Evolutionary conservation across 2,797 vertebrate genomes (phyloP).

Genomic region (Stomatorhinus walkeri): DNA sequence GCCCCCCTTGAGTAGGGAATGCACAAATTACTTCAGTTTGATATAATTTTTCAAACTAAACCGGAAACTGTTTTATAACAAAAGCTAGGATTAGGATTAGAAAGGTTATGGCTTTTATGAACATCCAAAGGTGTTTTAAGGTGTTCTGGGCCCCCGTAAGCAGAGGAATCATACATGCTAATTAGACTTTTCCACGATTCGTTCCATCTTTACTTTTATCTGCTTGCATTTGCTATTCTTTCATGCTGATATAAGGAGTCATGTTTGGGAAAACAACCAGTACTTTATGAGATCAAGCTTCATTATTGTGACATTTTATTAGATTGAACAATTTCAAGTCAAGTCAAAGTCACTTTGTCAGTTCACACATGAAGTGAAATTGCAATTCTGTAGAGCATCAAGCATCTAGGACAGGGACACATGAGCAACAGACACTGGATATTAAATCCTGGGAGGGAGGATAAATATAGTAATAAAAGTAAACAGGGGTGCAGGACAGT

Average conservation of each 20-base stretch:
- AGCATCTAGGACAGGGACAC: neutral
- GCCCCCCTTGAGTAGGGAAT: neutral
- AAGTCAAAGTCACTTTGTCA: neutral
- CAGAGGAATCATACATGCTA: neutral
- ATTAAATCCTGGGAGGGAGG: neutral
- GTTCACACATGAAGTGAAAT: neutral
- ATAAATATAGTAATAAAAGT: neutral
- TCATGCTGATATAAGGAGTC: neutral
- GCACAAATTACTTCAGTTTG: neutral
- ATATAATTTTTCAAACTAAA: neutral
- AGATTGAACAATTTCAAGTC: neutral
- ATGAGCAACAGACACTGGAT: neutral
- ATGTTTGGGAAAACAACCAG: neutral
- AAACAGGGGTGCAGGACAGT: neutral
- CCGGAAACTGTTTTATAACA: neutral
- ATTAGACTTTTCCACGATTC: neutral
- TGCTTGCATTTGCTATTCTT: neutral
- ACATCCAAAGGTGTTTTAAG: neutral
- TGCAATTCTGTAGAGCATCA: neutral
- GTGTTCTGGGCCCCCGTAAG: neutral
- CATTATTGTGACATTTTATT: neutral
- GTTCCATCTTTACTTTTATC: too few relatives aligned
- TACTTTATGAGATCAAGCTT: neutral
- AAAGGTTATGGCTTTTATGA: neutral
- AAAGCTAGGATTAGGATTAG: neutral